Conservation (phyloP, 1,140 invertebrate species). For the Pinna nobilis region DNA sequence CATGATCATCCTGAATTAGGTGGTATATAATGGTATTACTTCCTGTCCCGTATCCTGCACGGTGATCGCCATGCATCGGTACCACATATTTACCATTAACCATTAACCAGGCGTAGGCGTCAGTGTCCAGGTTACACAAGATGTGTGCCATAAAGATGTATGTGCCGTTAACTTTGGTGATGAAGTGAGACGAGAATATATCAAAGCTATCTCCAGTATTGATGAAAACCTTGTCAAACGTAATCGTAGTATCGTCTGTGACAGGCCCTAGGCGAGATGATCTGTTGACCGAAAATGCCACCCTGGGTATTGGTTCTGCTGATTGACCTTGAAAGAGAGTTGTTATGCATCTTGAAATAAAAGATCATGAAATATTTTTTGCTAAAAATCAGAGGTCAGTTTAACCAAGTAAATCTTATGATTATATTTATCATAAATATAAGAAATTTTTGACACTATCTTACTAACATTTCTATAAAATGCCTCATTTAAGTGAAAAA, state of each 20-base stretch:
- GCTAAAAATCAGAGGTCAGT: background rate
- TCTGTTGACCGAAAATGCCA: conserved; percentile 71
- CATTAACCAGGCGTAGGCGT: conserved; percentile 73
- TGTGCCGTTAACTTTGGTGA: conserved; percentile 72
- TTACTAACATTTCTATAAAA: background rate
- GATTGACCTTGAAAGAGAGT: conserved; percentile 47
- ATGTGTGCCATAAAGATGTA: conserved; percentile 72
- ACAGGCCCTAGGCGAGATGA: conserved; percentile 70
- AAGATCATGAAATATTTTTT: background rate
- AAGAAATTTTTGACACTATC: background rate
- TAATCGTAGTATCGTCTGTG: conserved; percentile 67
- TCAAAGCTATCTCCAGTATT: conserved; percentile 72
- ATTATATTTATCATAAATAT: background rate
- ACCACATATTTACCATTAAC: conserved; percentile 70
- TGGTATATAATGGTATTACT: conserved; percentile 71
- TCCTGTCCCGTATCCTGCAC: conserved; percentile 69
- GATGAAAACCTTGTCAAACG: conserved; percentile 69
- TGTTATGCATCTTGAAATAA: background rate
- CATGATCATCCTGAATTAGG: conserved; percentile 66
- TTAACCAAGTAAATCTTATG: background rate
- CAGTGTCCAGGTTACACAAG: conserved; percentile 63
- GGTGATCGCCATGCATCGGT: conserved; percentile 71
- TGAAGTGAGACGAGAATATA: conserved; percentile 70
- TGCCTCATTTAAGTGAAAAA: background rate
- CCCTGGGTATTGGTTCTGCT: conserved; percentile 44